Percentiles rank a stretch among this genome's conserved stretches.
Conservation (phyloP, 2,888 invertebrate species). For the Drosophila algonquin region DNA sequence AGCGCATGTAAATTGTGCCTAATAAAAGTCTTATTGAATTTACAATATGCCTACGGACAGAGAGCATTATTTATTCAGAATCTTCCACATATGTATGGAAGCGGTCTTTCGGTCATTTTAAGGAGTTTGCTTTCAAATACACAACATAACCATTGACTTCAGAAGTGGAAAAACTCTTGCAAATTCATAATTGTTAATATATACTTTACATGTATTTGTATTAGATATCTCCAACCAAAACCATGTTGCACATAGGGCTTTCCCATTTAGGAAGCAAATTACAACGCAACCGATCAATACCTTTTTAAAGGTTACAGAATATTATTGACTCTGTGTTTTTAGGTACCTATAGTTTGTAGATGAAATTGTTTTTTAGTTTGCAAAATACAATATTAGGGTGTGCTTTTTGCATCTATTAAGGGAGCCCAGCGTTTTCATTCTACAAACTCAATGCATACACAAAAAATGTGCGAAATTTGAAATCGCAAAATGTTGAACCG, state of each 20-base stretch:
- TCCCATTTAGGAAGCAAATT: no score
- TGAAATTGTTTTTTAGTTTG: no score
- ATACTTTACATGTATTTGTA: no score
- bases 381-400: no score
- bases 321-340: neutral
- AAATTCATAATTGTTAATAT: neutral
- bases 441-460: no score
- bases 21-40: conserved; percentile 66
- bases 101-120: conserved; percentile 1
- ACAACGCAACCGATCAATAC: no score
- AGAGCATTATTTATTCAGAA: conserved; percentile 47
- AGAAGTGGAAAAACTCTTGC: neutral
- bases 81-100: neutral
- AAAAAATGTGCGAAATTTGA: no score
- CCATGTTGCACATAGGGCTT: no score
- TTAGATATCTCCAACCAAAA: no score
- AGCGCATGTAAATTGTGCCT: conserved; percentile 70
- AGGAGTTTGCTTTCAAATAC: neutral
- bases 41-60: conserved; percentile 45
- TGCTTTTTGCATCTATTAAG: no score
- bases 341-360: no score
- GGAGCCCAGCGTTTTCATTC: no score
- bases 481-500: neutral
- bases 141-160: neutral
- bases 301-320: neutral